Percentiles rank a stretch among this genome's conserved stretches.
These are phyloP conservation scores for Ditula angustiorana DNA, from an alignment of 2,888 invertebrate genomes.

Conservation along the genomic window DNA sequence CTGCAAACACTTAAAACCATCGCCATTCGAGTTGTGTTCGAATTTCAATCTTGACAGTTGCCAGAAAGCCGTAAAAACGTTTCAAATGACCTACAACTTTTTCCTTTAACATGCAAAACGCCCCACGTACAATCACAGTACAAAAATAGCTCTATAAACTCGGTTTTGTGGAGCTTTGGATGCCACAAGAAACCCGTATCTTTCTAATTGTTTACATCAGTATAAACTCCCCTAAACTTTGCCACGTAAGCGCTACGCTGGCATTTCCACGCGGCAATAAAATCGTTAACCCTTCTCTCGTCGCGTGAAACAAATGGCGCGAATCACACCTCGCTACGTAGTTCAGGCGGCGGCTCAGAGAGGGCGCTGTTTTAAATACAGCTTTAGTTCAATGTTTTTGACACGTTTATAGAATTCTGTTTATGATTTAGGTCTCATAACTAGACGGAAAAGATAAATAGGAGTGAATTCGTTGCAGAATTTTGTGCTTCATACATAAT, in stretches of 20 bases:
- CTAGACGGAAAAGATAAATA: not conserved
- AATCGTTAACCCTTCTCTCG: slow-evolving; percentile 22
- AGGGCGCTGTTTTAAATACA: slow-evolving; percentile 22
- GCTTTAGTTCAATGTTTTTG: not conserved
- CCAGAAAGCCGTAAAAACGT: too few relatives aligned
- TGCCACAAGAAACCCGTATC: not conserved
- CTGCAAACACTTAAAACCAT: too few relatives aligned
- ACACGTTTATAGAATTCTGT: not conserved
- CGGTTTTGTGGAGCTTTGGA: too few relatives aligned
- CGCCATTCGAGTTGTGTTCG: too few relatives aligned
- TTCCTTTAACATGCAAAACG: too few relatives aligned
- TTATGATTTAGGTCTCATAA: not conserved
- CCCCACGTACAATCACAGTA: too few relatives aligned
- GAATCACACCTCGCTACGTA: not conserved
- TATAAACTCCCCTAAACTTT: slow-evolving; percentile 1
- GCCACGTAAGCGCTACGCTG: not conserved
- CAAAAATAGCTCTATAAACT: too few relatives aligned
- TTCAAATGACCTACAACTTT: too few relatives aligned
- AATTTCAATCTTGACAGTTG: too few relatives aligned
- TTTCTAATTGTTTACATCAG: not conserved
- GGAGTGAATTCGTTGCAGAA: too few relatives aligned
- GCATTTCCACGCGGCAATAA: slow-evolving; percentile 11
- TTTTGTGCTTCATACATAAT: too few relatives aligned
- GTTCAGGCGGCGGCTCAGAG: slow-evolving; percentile 12
- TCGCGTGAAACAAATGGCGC: not conserved